Percentiles rank a stretch among this genome's conserved stretches.
phyloP scores from a whole-genome alignment of 2,888 invertebrate species.

The Anthophora plumipes region DNA sequence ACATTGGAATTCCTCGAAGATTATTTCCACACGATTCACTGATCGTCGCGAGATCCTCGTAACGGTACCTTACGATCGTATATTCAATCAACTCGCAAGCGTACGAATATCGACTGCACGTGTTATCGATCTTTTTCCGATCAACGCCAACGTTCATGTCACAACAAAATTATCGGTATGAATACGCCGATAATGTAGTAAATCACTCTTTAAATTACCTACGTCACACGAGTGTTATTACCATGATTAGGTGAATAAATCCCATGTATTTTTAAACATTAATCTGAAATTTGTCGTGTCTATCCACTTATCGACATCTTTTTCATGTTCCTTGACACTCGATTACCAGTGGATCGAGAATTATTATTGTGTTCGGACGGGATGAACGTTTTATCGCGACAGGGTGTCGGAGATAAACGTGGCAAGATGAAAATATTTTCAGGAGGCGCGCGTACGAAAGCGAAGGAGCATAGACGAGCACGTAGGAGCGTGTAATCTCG shows the following conservation, averaged over 20 bases:
- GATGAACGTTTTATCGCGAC: not conserved
- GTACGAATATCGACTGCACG: not conserved
- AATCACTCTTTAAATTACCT: not conserved
- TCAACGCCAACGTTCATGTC: not conserved
- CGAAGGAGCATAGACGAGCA: not conserved
- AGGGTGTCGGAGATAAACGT: not conserved
- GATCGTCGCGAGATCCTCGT: not conserved
- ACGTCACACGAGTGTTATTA: not conserved
- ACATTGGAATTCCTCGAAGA: slow-evolving; percentile 31
- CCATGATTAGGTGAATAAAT: not conserved
- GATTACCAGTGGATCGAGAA: not conserved
- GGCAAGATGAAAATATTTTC: slow-evolving; percentile 33
- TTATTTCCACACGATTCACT: not conserved
- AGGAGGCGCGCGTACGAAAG: not conserved
- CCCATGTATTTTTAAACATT: not conserved
- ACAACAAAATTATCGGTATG: not conserved
- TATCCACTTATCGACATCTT: not conserved
- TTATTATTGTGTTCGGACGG: not conserved
- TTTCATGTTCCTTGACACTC: not conserved
- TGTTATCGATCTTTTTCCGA: not conserved
- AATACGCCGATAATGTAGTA: not conserved
- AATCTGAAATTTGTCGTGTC: not conserved
- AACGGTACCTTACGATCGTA: not conserved
- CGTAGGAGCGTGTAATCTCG: slow-evolving; percentile 43
- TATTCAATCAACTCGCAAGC: not conserved